Evolutionary conservation across 1,140 invertebrate species (phyloP), one percentile per base, ranked within the genome.

Genomic region (Brachystomella parvula): DNA sequence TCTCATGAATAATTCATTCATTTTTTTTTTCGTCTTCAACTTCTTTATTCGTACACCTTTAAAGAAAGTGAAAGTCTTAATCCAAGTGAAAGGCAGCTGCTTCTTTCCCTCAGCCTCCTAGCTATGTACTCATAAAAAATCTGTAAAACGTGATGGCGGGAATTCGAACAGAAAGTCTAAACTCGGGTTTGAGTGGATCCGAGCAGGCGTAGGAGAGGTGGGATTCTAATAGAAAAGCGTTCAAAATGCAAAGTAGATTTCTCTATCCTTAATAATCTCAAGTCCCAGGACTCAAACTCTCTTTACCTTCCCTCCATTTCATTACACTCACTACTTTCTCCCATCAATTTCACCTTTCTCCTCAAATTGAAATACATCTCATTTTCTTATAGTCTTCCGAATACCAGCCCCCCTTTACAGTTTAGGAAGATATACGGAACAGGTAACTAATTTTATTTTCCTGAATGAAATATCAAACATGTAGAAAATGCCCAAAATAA

Each of bases 1-100:
- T 59, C 61, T 70, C 71, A 73, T 73, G 67, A 63, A 70, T 70
- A 60, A 73, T 73, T 70, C 71, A 73, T 24, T n/a, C n/a, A n/a
- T 60, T 47, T 57, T 33, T 49, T 63, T 35, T 17, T 53, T 19
- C 21, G 3, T 63, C 9, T 53, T 59, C 49, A 53, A 53, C 49
- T 53, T 53, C 49, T 24, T 26, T 53, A 53, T 53, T n/a, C n/a
- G n/a, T n/a, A n/a, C n/a, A n/a, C 49, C 6, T 53, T 26, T 24
- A 9, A 9, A 53, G 21, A 24, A 15, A 53, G 49, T 24, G 3
- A 15, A 6, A 3, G 6, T 6, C 49, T 17, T 24, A 12, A 17
- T 53, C 49, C 12, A 9, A 53, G 12, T 15, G 49, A 53, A 53
- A 59, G 15, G 24, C 30, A 31, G 9, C 24, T 6, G 9, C 49